These are phyloP conservation scores for Diorhabda carinulata DNA, from an alignment of 1,140 invertebrate species.

Conservation along the genomic window DNA sequence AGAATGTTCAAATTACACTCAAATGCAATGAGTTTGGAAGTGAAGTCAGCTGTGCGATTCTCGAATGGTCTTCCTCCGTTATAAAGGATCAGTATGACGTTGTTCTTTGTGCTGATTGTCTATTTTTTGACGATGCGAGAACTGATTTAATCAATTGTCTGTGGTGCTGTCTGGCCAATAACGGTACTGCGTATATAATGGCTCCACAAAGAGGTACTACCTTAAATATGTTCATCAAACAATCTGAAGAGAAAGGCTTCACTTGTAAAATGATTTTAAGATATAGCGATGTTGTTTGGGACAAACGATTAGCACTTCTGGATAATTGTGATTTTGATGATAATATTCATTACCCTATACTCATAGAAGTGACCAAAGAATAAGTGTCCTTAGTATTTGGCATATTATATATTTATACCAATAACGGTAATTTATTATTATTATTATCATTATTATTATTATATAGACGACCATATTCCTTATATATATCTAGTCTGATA, in stretches of 20 bases:
- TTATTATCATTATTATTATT: not conserved
- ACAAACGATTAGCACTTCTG: slow-evolving; percentile 59
- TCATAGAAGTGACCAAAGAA: slow-evolving; percentile 57
- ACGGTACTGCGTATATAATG: slow-evolving; percentile 69
- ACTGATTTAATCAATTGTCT: slow-evolving; percentile 68
- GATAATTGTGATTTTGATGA: slow-evolving; percentile 60
- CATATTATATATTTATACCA: slow-evolving; percentile 8
- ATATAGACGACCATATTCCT: slow-evolving; percentile 26
- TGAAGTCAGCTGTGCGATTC: slow-evolving; percentile 44
- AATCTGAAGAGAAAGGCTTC: slow-evolving; percentile 58
- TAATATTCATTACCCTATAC: slow-evolving; percentile 64
- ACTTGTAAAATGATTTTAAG: slow-evolving; percentile 53
- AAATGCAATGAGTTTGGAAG: slow-evolving; percentile 57
- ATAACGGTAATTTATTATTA: slow-evolving; percentile 5
- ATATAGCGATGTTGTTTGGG: slow-evolving; percentile 65
- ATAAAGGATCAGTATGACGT: slow-evolving; percentile 57
- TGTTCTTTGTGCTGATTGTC: slow-evolving; percentile 73
- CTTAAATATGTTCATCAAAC: slow-evolving; percentile 64
- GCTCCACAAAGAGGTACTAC: slow-evolving; percentile 71
- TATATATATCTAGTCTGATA: slow-evolving; percentile 42
- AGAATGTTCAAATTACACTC: slow-evolving; percentile 67
- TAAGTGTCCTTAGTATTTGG: slow-evolving; percentile 45
- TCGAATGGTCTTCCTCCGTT: slow-evolving; percentile 51
- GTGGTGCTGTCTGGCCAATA: slow-evolving; percentile 59
- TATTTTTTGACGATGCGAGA: slow-evolving; percentile 79